Base-by-base conservation (phyloP, 2,888 invertebrate genomes). In the Strigamia maritima region DNA sequence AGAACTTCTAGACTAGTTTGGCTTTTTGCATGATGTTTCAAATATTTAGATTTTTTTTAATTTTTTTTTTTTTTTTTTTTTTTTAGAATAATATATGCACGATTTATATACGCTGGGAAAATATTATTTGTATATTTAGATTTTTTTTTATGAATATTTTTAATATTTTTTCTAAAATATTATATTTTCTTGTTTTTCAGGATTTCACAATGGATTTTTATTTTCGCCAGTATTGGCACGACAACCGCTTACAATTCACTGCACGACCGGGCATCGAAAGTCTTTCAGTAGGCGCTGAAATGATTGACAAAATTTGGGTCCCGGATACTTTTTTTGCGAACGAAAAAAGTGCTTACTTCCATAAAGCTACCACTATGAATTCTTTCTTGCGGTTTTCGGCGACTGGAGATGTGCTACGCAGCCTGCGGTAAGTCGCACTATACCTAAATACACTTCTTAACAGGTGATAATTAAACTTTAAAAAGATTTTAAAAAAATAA, bases 251-350 rank as follows among this genome's bases (percentile, higher is more conserved):
- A 88, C 94, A 94, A 84, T 98, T 97, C 89, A 92, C 92, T 87
- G 93, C 94, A 88, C 89, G 93, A 85, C 92, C 92, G 82, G 94
- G 94, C 84, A 94, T 96, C 84, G 94, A 95, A 87, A 94, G 94
- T 83, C 90, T 96, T 84, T 94, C 94, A 84, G 96, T 96, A 35
- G 95, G 95, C 84, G 95, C 95, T 81, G 95, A 96, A 88, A 95
- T 95, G 88, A 94, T 97, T 87, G 95, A 95, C 88, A 95, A 95
- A 87, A 97, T 99, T 87, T 99, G 99, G 99, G 98, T 98, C 84
- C 98, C 98, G 84, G 99, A 99, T 88, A 99, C 98, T 83, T 99
- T 99, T 90, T 98, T 99, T 89, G 98, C 99, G 85, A 99, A 99
- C 88, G 99, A 99, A 90, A 99, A 99, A 89, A 97, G 97, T 89